A percentile compares a stretch with the other conserved stretches of the same genome.
Evolutionary conservation across 1,140 invertebrate genomes (phyloP).

Genomic region (Drosophila sulfurigaster): DNA sequence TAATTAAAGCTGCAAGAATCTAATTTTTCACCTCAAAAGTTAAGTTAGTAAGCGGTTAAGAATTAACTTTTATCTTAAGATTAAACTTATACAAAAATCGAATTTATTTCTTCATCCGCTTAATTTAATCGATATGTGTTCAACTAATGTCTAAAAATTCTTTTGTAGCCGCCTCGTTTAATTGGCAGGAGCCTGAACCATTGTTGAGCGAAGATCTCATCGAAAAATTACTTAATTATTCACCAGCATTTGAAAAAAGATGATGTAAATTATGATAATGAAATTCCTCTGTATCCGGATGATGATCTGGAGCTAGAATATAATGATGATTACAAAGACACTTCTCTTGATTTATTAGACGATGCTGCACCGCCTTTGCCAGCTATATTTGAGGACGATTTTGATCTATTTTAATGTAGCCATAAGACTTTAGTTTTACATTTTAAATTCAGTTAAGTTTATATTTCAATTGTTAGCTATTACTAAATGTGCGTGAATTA

Average conservation of each 20-base stretch:
- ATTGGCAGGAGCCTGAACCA: slow-evolving; percentile 8
- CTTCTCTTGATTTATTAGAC: not conserved
- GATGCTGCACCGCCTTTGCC: not conserved
- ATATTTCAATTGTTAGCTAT: not conserved
- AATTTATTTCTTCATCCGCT: too few relatives aligned
- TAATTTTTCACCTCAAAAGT: too few relatives aligned
- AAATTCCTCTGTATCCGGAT: not conserved
- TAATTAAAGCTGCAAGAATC: too few relatives aligned
- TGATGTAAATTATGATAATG: not conserved
- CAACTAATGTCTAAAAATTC: too few relatives aligned
- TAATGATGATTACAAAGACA: not conserved
- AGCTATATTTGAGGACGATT: not conserved
- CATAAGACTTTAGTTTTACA: not conserved
- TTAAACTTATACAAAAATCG: too few relatives aligned
- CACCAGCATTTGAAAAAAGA: not conserved
- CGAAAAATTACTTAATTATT: not conserved
- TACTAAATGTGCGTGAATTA: too few relatives aligned
- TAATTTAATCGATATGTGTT: too few relatives aligned
- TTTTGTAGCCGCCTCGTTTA: not conserved
- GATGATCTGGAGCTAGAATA: not conserved
- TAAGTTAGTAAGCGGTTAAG: too few relatives aligned
- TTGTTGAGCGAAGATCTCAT: slow-evolving; percentile 21
- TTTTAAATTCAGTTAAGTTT: not conserved
- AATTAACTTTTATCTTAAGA: too few relatives aligned
- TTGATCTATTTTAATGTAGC: slow-evolving; percentile 7